Percentiles rank a stretch among this genome's conserved stretches.
Evolutionary conservation across 2,888 invertebrate genomes (phyloP).

Genomic region (Hylaea fasciaria): DNA sequence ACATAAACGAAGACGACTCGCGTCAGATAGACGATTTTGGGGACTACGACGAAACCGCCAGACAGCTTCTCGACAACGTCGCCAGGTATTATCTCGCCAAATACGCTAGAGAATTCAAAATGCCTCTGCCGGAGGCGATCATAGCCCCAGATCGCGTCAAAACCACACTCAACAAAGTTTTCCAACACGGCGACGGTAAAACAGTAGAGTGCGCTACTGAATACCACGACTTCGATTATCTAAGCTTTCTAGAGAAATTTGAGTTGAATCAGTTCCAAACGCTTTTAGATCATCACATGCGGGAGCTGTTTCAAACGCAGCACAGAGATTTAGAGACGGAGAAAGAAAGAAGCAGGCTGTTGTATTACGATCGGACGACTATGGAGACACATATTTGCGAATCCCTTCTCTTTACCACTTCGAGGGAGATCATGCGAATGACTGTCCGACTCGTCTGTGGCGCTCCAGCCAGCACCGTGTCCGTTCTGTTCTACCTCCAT

Average conservation of each 20-base stretch:
- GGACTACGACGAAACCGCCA: constrained; percentile 41
- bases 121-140: constrained; percentile 66
- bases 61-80: constrained; percentile 54
- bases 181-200: constrained; percentile 66
- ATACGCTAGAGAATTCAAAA: constrained; percentile 64
- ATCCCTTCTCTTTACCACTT: constrained; percentile 64
- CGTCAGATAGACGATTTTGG: constrained; percentile 25
- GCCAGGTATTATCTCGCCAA: constrained; percentile 61
- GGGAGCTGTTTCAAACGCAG: constrained; percentile 61
- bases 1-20: constrained; percentile 36
- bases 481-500: constrained; percentile 76
- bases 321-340: constrained; percentile 31
- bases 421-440: constrained; percentile 73
- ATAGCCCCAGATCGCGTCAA: constrained; percentile 52
- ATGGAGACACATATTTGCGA: constrained; percentile 73
- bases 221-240: constrained; percentile 69
- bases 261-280: constrained; percentile 75
- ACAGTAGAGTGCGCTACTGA: constrained; percentile 57
- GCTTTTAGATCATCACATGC: constrained; percentile 64
- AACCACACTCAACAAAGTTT: constrained; percentile 62
- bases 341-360: constrained; percentile 52
- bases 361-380: constrained; percentile 70
- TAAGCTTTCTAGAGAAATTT: constrained; percentile 67
- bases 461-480: constrained; percentile 63
- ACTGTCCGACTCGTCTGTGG: constrained; percentile 73